These are phyloP conservation scores for Cantharis flavilabris DNA, from an alignment of 2,888 invertebrate genomes.

Conservation along the genomic window DNA sequence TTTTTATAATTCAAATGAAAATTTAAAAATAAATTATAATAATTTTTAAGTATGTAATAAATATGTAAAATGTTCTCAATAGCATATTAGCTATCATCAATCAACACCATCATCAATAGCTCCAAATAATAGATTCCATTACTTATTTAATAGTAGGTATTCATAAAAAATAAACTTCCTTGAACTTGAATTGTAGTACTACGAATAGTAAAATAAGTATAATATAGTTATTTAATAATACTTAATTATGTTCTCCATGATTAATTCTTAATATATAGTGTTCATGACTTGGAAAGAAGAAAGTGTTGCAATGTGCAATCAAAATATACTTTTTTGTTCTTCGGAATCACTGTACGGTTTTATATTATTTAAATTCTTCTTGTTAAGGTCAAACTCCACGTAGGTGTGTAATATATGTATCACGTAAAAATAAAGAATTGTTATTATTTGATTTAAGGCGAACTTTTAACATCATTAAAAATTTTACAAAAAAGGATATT, in stretches of 20 bases:
- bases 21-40: not conserved
- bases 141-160: not conserved
- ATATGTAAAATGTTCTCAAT: not conserved
- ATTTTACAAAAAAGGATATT: slow-evolving; percentile 1
- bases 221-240: not conserved
- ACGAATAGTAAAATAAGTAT: not conserved
- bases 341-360: not conserved
- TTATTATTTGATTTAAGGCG: not conserved
- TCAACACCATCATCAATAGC: not conserved
- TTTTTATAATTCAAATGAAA: not conserved
- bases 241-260: not conserved
- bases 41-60: not conserved
- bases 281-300: not conserved
- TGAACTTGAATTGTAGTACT: not conserved
- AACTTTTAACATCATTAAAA: slow-evolving; percentile 1
- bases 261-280: not conserved
- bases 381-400: not conserved
- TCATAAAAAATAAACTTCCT: not conserved
- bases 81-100: not conserved
- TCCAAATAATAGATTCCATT: not conserved
- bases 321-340: not conserved
- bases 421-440: not conserved
- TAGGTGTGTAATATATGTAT: not conserved
- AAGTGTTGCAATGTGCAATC: not conserved
- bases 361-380: not conserved